These are phyloP conservation scores for Meloidogyne floridensis DNA, from an alignment of 1,140 invertebrate genomes.

Conservation along the genomic window DNA sequence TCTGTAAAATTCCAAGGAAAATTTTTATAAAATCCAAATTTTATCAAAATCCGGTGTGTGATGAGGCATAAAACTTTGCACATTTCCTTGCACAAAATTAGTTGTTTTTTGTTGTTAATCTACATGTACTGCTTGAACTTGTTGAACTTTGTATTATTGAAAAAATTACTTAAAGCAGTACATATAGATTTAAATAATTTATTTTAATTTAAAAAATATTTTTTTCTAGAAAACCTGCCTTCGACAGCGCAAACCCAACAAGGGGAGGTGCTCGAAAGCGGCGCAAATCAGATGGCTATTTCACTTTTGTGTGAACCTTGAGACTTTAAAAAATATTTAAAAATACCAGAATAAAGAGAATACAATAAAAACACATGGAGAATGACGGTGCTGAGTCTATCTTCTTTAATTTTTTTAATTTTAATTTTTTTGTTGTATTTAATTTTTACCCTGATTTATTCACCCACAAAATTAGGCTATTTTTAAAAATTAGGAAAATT, in stretches of 20 bases:
- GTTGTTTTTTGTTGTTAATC: not conserved
- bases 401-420: not conserved
- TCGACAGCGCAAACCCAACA: slow-evolving; percentile 62
- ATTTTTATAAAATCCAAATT: too few species aligned
- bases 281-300: slow-evolving; percentile 64
- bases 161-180: not conserved
- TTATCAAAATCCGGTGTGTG: not conserved
- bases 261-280: slow-evolving; percentile 60
- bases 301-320: slow-evolving; percentile 60
- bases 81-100: not conserved
- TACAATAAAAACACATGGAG: not conserved
- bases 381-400: not conserved
- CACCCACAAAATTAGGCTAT: not conserved
- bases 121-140: slow-evolving; percentile 8
- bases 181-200: not conserved
- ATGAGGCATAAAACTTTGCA: not conserved
- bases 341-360: not conserved
- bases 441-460: not conserved
- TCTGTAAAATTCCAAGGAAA: too few species aligned
- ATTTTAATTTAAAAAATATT: not conserved
- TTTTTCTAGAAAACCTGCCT: slow-evolving; percentile 36
- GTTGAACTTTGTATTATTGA: not conserved
- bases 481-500: too few species aligned
- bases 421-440: slow-evolving; percentile 1
- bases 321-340: not conserved